phyloP scores from a whole-genome alignment of 2,888 invertebrate species.

The Nemotelus nigrinus region DNA sequence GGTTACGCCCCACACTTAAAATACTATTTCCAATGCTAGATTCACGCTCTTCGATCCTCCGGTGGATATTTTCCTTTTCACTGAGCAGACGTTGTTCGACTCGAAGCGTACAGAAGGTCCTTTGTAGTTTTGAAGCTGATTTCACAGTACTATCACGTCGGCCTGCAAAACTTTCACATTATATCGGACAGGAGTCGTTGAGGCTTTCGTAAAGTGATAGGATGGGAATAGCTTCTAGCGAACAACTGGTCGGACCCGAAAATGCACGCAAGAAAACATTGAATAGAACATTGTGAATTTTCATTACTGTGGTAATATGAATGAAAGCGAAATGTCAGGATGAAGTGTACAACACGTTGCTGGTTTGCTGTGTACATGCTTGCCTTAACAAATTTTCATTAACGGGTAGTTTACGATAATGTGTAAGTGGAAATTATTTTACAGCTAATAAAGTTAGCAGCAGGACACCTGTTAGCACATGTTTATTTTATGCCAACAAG shows the following conservation, averaged over 20 bases:
- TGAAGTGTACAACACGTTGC: slow-evolving; percentile 14
- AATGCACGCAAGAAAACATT: slow-evolving; percentile 1
- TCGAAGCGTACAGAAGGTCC: background rate
- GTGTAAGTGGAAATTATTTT: slow-evolving; percentile 6
- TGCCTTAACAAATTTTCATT: background rate
- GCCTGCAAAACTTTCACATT: slow-evolving; percentile 26
- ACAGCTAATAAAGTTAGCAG: background rate
- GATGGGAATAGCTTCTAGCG: background rate
- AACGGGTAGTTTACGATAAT: slow-evolving; percentile 10
- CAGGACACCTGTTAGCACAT: background rate
- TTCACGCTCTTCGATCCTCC: background rate
- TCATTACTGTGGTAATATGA: slow-evolving; percentile 30
- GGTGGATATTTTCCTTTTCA: slow-evolving; percentile 8
- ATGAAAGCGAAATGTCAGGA: slow-evolving; percentile 1
- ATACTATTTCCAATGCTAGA: slow-evolving; percentile 28
- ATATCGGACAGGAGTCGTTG: slow-evolving; percentile 7
- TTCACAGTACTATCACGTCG: slow-evolving; percentile 23
- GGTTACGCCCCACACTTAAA: slow-evolving; percentile 42
- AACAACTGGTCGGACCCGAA: background rate
- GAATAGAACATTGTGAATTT: slow-evolving; percentile 24
- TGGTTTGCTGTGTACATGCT: background rate
- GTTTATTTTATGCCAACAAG: background rate
- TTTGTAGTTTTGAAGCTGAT: slow-evolving; percentile 30
- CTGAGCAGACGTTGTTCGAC: background rate
- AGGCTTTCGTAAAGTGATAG: background rate